A percentile compares a stretch with the other conserved stretches of the same genome.
Conservation (phyloP, 2,113 vertebrate genomes). For the Morone saxatilis region DNA sequence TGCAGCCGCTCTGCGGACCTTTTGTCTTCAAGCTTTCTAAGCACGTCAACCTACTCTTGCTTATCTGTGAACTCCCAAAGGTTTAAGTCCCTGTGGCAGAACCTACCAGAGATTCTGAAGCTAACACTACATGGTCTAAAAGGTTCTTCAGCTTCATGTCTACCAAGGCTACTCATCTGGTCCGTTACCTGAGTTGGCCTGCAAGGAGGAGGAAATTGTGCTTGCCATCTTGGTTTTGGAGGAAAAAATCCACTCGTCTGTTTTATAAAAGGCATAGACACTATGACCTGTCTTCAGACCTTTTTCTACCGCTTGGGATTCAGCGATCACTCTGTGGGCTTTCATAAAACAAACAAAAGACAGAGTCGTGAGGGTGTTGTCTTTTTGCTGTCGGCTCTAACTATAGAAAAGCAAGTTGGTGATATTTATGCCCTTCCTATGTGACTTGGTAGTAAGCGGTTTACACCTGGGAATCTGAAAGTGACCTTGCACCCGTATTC, state of each 20-base stretch:
- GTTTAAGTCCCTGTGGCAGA: slow-evolving; percentile 4
- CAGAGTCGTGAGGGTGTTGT: not conserved
- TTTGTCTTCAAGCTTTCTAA: slow-evolving; percentile 25
- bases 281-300: not conserved
- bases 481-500: not conserved
- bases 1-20: slow-evolving; percentile 3
- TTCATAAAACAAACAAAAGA: not conserved
- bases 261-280: not conserved
- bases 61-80: slow-evolving; percentile 24
- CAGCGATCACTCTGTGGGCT: not conserved
- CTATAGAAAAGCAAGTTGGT: not conserved
- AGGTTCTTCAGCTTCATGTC: not conserved
- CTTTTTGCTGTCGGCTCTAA: not conserved
- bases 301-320: not conserved
- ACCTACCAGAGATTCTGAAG: not conserved
- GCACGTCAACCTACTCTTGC: slow-evolving; percentile 14
- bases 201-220: not conserved
- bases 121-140: not conserved
- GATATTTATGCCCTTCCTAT: not conserved
- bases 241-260: not conserved
- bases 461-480: not conserved
- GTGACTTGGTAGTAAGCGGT: not conserved
- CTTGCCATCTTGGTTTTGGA: not conserved
- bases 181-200: not conserved
- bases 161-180: too few relatives aligned